These are phyloP conservation scores for Tyrannus savana DNA, from an alignment of 2,113 vertebrate genomes.

Conservation along the genomic window DNA sequence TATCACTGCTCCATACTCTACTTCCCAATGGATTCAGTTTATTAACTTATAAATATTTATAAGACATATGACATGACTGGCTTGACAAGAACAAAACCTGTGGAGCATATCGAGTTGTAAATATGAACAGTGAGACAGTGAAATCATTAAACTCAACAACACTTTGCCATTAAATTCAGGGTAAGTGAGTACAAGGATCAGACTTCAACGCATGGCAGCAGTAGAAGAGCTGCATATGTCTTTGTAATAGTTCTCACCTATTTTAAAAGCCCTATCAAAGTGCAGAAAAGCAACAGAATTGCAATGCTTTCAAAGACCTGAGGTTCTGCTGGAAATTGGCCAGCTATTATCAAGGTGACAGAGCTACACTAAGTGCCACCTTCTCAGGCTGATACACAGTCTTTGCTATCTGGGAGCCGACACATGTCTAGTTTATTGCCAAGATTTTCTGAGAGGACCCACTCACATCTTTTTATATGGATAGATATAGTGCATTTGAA, in stretches of 20 bases:
- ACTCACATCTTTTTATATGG: neutral
- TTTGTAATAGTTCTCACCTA: neutral
- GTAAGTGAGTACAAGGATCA: neutral
- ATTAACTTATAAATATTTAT: constrained; percentile 48
- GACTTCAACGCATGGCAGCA: neutral
- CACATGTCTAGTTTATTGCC: neutral
- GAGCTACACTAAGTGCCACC: neutral
- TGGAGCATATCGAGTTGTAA: neutral
- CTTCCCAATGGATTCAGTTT: constrained; percentile 1
- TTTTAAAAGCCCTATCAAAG: neutral
- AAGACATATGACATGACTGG: neutral
- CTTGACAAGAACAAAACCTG: constrained; percentile 21
- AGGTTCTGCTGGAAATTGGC: neutral
- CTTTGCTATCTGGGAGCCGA: neutral
- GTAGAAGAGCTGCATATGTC: neutral
- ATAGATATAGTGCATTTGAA: neutral
- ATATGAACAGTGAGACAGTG: neutral
- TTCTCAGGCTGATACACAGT: neutral
- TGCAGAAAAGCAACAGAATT: neutral
- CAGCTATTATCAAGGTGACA: neutral
- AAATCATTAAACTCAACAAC: neutral
- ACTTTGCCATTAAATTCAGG: neutral
- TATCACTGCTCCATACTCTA: neutral
- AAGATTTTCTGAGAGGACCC: neutral
- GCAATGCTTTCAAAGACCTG: neutral